Evolutionary conservation across 2,797 vertebrate genomes (phyloP).

Genomic region (Thamnophis elegans): DNA sequence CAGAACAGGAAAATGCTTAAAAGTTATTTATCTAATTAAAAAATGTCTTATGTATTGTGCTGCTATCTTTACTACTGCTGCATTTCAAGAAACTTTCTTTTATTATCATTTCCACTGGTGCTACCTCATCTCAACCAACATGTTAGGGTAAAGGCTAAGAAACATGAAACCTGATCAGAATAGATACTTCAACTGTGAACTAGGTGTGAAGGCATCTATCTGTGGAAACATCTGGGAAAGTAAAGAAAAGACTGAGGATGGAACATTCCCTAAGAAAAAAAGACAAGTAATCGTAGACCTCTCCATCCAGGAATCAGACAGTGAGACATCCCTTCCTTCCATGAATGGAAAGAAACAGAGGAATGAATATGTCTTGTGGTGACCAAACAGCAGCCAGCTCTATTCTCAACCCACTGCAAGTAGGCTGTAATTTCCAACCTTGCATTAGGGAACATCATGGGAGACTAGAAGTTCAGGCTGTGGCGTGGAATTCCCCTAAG

Average conservation of each 20-base stretch:
- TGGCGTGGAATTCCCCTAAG: background rate
- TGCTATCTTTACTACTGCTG: background rate
- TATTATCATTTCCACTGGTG: background rate
- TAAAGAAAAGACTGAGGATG: background rate
- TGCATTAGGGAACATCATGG: background rate
- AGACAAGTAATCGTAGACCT: background rate
- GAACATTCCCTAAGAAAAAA: background rate
- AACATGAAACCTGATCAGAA: background rate
- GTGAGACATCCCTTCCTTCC: background rate
- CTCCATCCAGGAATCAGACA: background rate
- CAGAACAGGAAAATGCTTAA: background rate
- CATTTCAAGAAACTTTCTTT: background rate
- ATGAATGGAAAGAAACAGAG: background rate
- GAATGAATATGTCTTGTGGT: background rate
- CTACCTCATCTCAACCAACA: background rate
- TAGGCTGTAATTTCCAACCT: background rate
- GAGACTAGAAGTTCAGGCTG: background rate
- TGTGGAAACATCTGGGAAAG: background rate
- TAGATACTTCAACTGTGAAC: background rate
- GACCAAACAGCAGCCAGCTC: background rate
- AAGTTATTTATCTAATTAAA: background rate
- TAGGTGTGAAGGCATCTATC: background rate
- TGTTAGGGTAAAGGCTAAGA: background rate
- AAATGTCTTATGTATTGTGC: background rate
- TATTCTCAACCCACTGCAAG: background rate